Base-by-base conservation (phyloP, 2,888 invertebrate genomes). In the Invenusta paracnida region DNA sequence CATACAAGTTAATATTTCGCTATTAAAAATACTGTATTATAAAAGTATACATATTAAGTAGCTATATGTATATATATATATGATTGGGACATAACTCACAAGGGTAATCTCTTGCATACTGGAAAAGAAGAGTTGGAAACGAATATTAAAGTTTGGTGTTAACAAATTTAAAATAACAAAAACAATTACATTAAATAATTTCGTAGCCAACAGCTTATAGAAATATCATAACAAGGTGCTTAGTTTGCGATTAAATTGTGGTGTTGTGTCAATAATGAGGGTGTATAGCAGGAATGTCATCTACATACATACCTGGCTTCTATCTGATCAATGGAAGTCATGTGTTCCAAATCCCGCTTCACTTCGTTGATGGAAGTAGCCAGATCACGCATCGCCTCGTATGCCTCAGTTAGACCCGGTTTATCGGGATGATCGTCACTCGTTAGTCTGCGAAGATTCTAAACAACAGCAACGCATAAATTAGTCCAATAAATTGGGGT, bases 321-420 rank as follows among this genome's bases (percentile, higher is more conserved):
- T 85, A 98, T 95, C 92, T 96, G 96, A 88, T 94, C 94, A 88
- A 98, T 95, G 87, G 97, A 94, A 88, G 95, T 94, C 86, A 97
- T 93, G 88, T 96, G 95, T 91, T 98, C 98, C 86, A 96, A 96
- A 92, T 99, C 99, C 85, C 98, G 93, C 89, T 97, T 98, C 84
- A 97, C 96, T 93, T 99, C 99, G 91, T 99, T 99, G 87, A 98
- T 96, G 91, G 96, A 99, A 23, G 86, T 86, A n/a, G 86, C 86
- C 23, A 86, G 66, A 28, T 86, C 86, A 28, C 66, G 29, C 86
- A 86, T 86, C 0, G 66, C 85, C 11, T 85, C 86, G 31, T 86
- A 73, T 0, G 86, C 86, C 30, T 5, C 30, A 29, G 27, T 85
- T 11, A 85, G 82, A 27, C 85, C 85, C 5, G 73, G 29, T 17